Conservation (phyloP, 2,113 vertebrate species). For the Spea multiplicata region DNA sequence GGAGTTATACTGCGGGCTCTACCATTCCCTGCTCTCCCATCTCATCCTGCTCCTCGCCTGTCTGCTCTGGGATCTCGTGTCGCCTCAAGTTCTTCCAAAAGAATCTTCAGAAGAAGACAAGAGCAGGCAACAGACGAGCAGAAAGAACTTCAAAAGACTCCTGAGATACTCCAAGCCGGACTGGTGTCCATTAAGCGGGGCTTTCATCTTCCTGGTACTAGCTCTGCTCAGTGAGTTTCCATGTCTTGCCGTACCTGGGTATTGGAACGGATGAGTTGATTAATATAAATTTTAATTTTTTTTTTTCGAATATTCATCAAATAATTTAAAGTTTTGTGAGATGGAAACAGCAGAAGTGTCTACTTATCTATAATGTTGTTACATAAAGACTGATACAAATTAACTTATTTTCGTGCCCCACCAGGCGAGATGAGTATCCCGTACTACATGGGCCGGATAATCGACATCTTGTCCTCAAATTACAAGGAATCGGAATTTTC, state of each 20-base stretch:
- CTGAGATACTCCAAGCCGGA: slow-evolving; percentile 52
- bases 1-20: accelerated
- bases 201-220: slow-evolving; percentile 62
- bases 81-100: accelerated
- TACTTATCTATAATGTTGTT: no score
- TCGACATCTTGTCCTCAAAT: slow-evolving; percentile 63
- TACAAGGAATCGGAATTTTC: slow-evolving; percentile 59
- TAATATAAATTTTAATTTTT: no score
- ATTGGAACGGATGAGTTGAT: background rate
- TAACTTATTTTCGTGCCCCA: background rate
- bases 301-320: no score
- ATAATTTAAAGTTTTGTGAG: no score
- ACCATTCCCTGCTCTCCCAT: background rate
- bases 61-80: background rate
- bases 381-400: no score
- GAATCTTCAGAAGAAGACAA: accelerated
- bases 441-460: slow-evolving; percentile 67
- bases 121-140: background rate
- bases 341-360: no score
- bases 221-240: slow-evolving; percentile 69
- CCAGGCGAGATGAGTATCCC: slow-evolving; percentile 66
- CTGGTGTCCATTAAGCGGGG: slow-evolving; percentile 47
- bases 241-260: background rate
- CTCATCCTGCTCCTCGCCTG: accelerated
- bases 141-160: slow-evolving; percentile 61